Evolutionary conservation across 2,888 invertebrate genomes (phyloP).

Genomic region (Caenorhabditis sp.): DNA sequence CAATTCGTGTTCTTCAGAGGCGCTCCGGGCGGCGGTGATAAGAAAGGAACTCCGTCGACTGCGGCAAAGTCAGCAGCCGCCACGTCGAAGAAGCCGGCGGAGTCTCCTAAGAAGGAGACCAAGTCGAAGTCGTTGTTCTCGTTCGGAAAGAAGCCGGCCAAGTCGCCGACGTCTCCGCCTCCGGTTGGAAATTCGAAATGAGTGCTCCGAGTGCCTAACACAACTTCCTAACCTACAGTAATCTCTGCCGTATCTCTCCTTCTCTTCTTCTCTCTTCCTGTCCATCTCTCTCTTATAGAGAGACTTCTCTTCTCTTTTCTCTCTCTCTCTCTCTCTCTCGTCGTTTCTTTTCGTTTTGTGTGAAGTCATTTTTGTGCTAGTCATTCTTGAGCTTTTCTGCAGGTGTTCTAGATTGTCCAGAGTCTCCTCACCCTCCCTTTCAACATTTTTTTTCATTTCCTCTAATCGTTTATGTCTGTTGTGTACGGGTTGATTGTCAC

Average conservation of each 20-base stretch:
- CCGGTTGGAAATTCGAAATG: constrained; percentile 64
- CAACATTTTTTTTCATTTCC: not conserved
- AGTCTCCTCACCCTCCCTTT: constrained; percentile 6
- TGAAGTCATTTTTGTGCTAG: constrained; percentile 22
- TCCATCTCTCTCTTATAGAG: not conserved
- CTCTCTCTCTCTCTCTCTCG: not conserved
- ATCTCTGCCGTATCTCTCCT: constrained; percentile 4
- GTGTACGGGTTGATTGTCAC: constrained; percentile 13
- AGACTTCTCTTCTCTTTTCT: not conserved
- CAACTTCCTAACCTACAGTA: constrained; percentile 8
- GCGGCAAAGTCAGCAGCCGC: constrained; percentile 36
- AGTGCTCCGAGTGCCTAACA: constrained; percentile 12
- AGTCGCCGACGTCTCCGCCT: constrained; percentile 67
- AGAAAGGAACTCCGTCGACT: constrained; percentile 49
- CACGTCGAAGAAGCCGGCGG: constrained; percentile 42
- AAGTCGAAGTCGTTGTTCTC: constrained; percentile 69
- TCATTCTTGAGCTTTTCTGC: not conserved
- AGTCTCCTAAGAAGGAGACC: constrained; percentile 65
- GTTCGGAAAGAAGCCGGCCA: constrained; percentile 72
- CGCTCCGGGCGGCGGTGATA: constrained; percentile 25
- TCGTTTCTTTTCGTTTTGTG: too few species aligned
- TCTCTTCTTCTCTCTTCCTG: not conserved
- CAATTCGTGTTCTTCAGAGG: constrained; percentile 38
- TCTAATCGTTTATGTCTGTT: constrained; percentile 24
- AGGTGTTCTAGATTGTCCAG: not conserved